These are phyloP conservation scores for Trichechus manatus DNA, from an alignment of 2,113 vertebrate genomes.

Conservation along the genomic window DNA sequence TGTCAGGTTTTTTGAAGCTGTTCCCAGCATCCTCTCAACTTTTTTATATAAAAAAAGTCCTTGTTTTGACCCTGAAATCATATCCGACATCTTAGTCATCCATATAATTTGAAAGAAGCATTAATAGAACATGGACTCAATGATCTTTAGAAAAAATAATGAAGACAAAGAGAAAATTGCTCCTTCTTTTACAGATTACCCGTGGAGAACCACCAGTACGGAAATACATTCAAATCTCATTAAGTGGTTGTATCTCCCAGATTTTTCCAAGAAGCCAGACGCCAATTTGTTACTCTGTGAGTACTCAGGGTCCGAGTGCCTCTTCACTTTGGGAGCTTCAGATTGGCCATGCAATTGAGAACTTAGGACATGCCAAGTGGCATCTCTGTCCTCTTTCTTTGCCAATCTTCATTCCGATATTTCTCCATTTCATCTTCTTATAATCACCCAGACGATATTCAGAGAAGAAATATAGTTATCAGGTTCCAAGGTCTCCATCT, in stretches of 20 bases:
- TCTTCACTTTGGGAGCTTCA: not conserved
- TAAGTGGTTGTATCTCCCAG: constrained; percentile 90
- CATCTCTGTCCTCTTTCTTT: not conserved
- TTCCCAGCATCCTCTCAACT: not conserved
- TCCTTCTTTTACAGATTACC: constrained; percentile 87
- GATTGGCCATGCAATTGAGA: not conserved
- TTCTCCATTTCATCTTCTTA: constrained; percentile 68
- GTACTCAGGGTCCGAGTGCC: constrained; percentile 31
- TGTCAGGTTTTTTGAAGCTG: not conserved
- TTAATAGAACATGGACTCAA: constrained; percentile 42
- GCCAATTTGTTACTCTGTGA: constrained; percentile 89
- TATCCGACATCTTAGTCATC: not conserved
- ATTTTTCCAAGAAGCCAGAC: constrained; percentile 89
- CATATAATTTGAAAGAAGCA: constrained; percentile 35
- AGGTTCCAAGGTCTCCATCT: constrained; percentile 79
- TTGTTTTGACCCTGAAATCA: constrained; percentile 61
- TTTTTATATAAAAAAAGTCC: not conserved
- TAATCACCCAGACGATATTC: constrained; percentile 59
- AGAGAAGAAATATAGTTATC: constrained; percentile 74
- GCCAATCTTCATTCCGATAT: constrained; percentile 27
- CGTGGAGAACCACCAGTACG: constrained; percentile 86
- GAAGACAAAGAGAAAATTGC: constrained; percentile 49
- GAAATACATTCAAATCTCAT: constrained; percentile 89
- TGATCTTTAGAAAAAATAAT: constrained; percentile 26
- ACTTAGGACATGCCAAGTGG: constrained; percentile 17